Percentiles rank a stretch among this genome's conserved stretches.
Evolutionary conservation across 2,797 vertebrate genomes (phyloP).

Genomic region (Trachurus trachurus): DNA sequence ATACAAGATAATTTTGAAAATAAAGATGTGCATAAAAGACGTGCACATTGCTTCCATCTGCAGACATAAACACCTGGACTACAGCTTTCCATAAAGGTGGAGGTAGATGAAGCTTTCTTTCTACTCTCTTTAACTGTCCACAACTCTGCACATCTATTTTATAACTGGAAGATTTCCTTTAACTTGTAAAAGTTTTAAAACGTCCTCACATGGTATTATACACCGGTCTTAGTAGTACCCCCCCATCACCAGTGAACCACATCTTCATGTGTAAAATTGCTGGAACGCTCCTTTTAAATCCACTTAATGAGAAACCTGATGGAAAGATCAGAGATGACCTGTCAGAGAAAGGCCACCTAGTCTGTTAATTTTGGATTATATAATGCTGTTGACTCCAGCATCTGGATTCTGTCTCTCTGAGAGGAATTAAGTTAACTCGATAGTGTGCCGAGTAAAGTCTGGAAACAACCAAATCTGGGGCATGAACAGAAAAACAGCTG

Average conservation of each 20-base stretch:
- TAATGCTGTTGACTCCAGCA: neutral
- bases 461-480: constrained; percentile 25
- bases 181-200: neutral
- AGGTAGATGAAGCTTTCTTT: too few species aligned
- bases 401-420: constrained; percentile 16
- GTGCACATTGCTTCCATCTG: neutral
- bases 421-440: constrained; percentile 9
- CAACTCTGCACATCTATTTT: neutral
- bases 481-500: constrained; percentile 19
- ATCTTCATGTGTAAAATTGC: neutral
- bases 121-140: too few species aligned
- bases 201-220: neutral
- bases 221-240: neutral
- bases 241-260: neutral
- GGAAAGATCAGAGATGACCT: neutral
- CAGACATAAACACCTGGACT: neutral
- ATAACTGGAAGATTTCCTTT: too few species aligned
- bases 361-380: neutral
- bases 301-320: neutral
- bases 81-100: too few species aligned
- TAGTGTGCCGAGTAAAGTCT: neutral
- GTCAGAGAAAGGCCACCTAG: constrained; percentile 4
- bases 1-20: neutral
- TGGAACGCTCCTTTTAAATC: constrained; percentile 9
- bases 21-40: neutral